Evolutionary conservation across 2,797 vertebrate genomes (phyloP).

Genomic region (Pantherophis vulpinus): DNA sequence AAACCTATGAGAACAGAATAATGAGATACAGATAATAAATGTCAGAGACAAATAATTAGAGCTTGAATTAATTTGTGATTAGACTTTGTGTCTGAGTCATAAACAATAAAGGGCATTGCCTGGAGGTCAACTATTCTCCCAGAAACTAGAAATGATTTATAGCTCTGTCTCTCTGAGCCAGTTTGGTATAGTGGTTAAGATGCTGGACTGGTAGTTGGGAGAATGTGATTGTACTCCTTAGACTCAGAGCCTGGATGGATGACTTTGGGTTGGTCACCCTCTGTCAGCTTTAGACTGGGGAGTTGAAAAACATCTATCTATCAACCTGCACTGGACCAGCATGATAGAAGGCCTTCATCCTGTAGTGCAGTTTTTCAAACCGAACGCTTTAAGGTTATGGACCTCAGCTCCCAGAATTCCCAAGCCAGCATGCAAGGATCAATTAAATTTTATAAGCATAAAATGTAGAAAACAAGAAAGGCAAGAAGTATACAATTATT

Average conservation of each 20-base stretch:
- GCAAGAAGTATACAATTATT: neutral
- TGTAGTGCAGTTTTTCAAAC: neutral
- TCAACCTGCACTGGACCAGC: neutral
- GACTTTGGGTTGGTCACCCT: neutral
- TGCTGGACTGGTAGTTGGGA: neutral
- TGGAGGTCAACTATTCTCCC: neutral
- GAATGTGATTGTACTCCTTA: neutral
- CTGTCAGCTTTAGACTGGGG: neutral
- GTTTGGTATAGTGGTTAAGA: neutral
- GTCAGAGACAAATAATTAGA: constrained; percentile 48
- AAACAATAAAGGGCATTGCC: neutral
- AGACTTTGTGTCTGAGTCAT: neutral
- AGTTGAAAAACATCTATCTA: neutral
- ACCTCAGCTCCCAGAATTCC: neutral
- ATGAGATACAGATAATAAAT: neutral
- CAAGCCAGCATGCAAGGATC: neutral
- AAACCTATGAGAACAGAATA: constrained; percentile 51
- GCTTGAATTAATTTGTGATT: constrained; percentile 31
- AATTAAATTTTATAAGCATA: neutral
- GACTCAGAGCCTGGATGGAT: neutral
- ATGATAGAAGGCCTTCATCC: neutral
- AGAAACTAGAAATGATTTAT: neutral
- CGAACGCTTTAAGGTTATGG: neutral
- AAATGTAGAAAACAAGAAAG: neutral
- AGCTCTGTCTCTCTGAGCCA: neutral